Evolutionary conservation across 2,113 vertebrate genomes (phyloP), one percentile per base, ranked within the genome.

Genomic region (Mastomys coucha): DNA sequence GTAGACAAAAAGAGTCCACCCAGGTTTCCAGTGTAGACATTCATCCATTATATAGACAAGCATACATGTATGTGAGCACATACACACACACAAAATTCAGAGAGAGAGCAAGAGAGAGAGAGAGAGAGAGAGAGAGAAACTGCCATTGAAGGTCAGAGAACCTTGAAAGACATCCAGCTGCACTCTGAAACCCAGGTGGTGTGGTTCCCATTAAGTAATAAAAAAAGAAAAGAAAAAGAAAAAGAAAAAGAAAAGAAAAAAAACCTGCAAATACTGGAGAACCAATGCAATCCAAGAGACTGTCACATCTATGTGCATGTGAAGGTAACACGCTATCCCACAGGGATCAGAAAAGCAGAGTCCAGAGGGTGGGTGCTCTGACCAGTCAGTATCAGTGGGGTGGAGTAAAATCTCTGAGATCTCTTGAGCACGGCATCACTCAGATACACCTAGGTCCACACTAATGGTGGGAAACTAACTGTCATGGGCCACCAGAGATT

Each of bases 121-220:
- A 49, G 75, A 16, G 2, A 56, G 17, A 56, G 14, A 80, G 17
- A n/a, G 17, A 81, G 26, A 77, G 1, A 94, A 42, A 19, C 42
- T 42, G 45, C 78, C 94, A 78, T 88, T 91, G 88, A 96, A 87
- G 60, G 28, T 86, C 91, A 81, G 75, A 96, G 90, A 82, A 39
- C 94, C 86, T 97, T 89, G 94, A 96, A 91, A 93, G 56, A 42
- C 88, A 80, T 85, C 91, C 96, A 97, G 88, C 92, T 94, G 78
- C 70, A 93, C 91, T 93, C 87, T 93, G 75, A 92, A 88, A 75
- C 80, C 95, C 93, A 94, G 56, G 85, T 93, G 39, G 20, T 87
- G 60, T 82, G 53, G 63, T 90, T 72, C 75, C 84, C 58, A 77
- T 94, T 95, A 78, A 92, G 95, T 82, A 94, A 95, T 1, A 58